Conservation (phyloP, 2,797 vertebrate species). For the Poeciliopsis presidionis region DNA sequence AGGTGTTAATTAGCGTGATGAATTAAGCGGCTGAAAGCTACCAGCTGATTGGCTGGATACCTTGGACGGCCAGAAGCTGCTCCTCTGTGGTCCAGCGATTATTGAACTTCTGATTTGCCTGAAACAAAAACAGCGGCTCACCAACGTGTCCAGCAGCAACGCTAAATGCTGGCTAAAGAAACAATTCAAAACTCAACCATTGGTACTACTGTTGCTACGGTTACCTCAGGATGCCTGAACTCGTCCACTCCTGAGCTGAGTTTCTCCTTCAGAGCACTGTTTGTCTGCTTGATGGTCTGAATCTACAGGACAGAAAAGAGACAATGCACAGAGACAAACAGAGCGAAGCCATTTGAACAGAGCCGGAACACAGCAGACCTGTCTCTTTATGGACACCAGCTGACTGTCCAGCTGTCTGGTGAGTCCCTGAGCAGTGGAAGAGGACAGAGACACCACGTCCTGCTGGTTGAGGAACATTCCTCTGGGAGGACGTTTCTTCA, state of each 20-base stretch:
- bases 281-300: constrained; percentile 93
- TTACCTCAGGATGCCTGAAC: constrained; percentile 88
- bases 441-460: constrained; percentile 90
- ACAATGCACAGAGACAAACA: neutral
- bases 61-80: constrained; percentile 93
- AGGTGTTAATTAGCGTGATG: neutral
- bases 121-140: constrained; percentile 27
- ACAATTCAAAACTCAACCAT: neutral
- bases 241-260: constrained; percentile 88
- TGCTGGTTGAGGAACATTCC: constrained; percentile 94
- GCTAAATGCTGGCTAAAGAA: neutral
- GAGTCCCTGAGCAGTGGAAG: constrained; percentile 87
- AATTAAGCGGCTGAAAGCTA: neutral
- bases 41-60: constrained; percentile 82
- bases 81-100: constrained; percentile 94
- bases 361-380: constrained; percentile 86
- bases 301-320: constrained; percentile 77
- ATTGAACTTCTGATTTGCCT: constrained; percentile 90
- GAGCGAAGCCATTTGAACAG: neutral
- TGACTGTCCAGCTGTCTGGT: constrained; percentile 93
- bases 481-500: constrained; percentile 94
- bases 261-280: constrained; percentile 89
- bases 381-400: constrained; percentile 91
- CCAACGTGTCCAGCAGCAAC: too few species aligned
- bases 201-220: neutral